phyloP scores from a whole-genome alignment of 2,888 invertebrate genomes.

The Caenorhabditis japonica region DNA sequence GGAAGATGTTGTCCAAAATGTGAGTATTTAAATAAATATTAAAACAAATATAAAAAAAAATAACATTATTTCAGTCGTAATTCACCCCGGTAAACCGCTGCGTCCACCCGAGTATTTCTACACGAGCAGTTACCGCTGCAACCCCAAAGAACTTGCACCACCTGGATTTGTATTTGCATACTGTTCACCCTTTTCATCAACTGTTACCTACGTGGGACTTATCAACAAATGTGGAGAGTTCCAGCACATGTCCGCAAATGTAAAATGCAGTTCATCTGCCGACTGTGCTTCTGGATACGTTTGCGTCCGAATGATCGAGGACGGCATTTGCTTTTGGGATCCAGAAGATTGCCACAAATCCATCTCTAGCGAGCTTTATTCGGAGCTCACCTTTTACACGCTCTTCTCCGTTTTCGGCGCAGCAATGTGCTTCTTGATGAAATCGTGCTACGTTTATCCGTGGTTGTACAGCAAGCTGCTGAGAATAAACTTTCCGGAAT shows the following conservation, averaged over 20 bases:
- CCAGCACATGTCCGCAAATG: conserved; percentile 2
- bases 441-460: conserved; percentile 15
- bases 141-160: conserved; percentile 9
- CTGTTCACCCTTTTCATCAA: conserved; percentile 12
- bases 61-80: conserved; percentile 17
- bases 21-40: conserved; percentile 1
- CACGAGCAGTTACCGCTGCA: conserved; percentile 19
- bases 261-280: neutral
- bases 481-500: too few relatives aligned
- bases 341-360: conserved; percentile 9
- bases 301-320: conserved; percentile 8
- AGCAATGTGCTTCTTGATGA: conserved; percentile 8
- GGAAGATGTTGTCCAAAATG: conserved; percentile 24
- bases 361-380: neutral
- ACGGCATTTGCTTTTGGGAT: conserved; percentile 17
- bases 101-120: conserved; percentile 24
- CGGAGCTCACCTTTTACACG: neutral
- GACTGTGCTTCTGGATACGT: conserved; percentile 15
- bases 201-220: conserved; percentile 20
- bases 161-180: conserved; percentile 20
- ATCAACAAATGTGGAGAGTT: conserved; percentile 18
- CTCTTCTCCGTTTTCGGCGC: conserved; percentile 8
- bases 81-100: conserved; percentile 1
- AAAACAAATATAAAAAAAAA: too few relatives aligned
- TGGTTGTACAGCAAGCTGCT: too few relatives aligned